Percentiles rank a stretch among this genome's conserved stretches.
phyloP scores from a whole-genome alignment of 2,797 vertebrate genomes.

The Macropodus opercularis region DNA sequence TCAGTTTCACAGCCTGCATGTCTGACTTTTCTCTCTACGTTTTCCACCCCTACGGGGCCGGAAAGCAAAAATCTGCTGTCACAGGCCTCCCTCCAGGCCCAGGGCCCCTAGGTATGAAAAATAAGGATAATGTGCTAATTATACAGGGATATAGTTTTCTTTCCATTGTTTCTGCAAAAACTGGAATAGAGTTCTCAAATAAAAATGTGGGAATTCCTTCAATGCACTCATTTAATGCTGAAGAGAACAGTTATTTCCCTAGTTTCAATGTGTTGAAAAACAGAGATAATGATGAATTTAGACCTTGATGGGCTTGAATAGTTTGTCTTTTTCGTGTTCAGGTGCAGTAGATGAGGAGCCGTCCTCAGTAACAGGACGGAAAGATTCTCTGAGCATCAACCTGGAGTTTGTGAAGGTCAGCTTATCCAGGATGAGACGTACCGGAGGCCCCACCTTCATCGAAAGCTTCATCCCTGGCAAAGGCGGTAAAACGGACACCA shows the following conservation, averaged over 20 bases:
- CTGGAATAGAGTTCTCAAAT: no score
- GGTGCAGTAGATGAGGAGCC: slow-evolving; percentile 95
- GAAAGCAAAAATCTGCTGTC: slow-evolving; percentile 94
- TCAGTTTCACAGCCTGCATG: slow-evolving; percentile 99
- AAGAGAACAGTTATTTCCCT: no score
- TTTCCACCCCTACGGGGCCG: slow-evolving; percentile 97
- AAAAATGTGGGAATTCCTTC: no score
- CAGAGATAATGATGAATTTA: no score
- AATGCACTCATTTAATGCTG: neutral
- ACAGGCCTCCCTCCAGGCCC: slow-evolving; percentile 89
- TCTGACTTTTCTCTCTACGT: slow-evolving; percentile 98
- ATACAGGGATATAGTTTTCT: neutral
- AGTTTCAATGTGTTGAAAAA: no score
- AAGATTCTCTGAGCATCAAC: slow-evolving; percentile 98
- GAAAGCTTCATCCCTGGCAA: slow-evolving; percentile 90
- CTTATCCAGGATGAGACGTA: slow-evolving; percentile 93
- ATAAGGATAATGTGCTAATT: slow-evolving; percentile 3
- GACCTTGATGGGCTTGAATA: neutral
- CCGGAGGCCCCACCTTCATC: slow-evolving; percentile 91
- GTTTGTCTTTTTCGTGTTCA: slow-evolving; percentile 38
- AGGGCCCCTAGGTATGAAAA: slow-evolving; percentile 65
- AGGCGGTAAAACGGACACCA: slow-evolving; percentile 95
- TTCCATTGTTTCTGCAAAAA: no score
- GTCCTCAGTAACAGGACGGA: slow-evolving; percentile 94
- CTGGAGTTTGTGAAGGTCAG: slow-evolving; percentile 99